Evolutionary conservation across 2,797 vertebrate species (phyloP), one percentile per base, ranked within the genome.

Genomic region (Cynodonichthys magdalenae): DNA sequence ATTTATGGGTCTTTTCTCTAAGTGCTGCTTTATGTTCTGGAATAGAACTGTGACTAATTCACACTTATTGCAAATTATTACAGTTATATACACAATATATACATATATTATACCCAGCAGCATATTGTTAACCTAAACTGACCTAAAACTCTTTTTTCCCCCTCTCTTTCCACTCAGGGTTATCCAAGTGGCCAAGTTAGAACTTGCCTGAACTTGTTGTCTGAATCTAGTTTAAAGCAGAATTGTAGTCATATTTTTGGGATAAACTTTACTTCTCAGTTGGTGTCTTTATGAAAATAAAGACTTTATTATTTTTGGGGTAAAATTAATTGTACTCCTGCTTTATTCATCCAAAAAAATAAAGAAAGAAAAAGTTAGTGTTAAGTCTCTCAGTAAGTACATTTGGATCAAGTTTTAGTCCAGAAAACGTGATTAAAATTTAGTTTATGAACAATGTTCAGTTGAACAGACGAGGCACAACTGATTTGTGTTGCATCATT

Each of bases 121-220:
- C 29, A 34, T 64, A 11, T 47, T 66, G 57, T 31, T 81, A 77
- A 67, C 76, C 48, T 69, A 27, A 74, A 79, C 77, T 59, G n/a
- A 76, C 11, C 36, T 39, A 11, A 79, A 80, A 61, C 18, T 64
- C 1, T 44, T 70, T 49, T 77, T n/a, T n/a, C n/a, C n/a, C n/a
- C n/a, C n/a, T n/a, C n/a, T n/a, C 55, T 71, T 76, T 79, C 54
- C 14, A 60, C 20, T 46, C 27, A 53, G 41, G 48, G n/a, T 45
- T 71, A 64, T 59, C 15, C n/a, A 53, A 70, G 63, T 65, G 56
- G 77, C 63, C 63, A 59, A 69, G 48, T 59, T 8, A 19, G 61
- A 79, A 75, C 89, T 72, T 89, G 90, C 28, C 83, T 63, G 18
- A 83, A 66, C 87, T 48, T 85, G 90, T 67, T 52, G 41, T 55